Evolutionary conservation across 2,113 vertebrate genomes (phyloP).

Genomic region (Cyprinodon tularosa): DNA sequence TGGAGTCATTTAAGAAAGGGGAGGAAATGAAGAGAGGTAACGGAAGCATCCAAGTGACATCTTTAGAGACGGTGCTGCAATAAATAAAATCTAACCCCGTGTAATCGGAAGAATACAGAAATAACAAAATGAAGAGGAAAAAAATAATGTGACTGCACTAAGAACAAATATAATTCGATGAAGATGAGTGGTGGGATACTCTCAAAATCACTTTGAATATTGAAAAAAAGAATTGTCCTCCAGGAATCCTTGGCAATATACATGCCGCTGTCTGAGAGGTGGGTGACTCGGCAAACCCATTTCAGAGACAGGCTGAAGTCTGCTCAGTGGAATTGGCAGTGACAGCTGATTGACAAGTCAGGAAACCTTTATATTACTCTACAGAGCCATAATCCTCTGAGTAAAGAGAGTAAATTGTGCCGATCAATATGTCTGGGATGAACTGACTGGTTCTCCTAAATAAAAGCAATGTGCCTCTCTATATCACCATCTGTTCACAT

Average conservation of each 20-base stretch:
- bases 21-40: constrained; percentile 37
- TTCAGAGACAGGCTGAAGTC: constrained; percentile 65
- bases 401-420: constrained; percentile 77
- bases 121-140: constrained; percentile 20
- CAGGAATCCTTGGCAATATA: constrained; percentile 52
- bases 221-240: constrained; percentile 30
- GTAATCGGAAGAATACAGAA: background rate
- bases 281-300: constrained; percentile 47
- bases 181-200: constrained; percentile 18
- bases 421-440: constrained; percentile 74
- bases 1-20: constrained; percentile 59
- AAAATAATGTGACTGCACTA: constrained; percentile 7
- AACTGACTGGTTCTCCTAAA: constrained; percentile 65
- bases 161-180: constrained; percentile 22
- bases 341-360: constrained; percentile 78
- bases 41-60: constrained; percentile 31
- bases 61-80: constrained; percentile 28
- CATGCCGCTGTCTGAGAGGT: constrained; percentile 47
- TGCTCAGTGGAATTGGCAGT: constrained; percentile 69
- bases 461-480: constrained; percentile 45
- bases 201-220: constrained; percentile 40
- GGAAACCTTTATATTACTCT: constrained; percentile 81
- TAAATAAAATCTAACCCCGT: background rate
- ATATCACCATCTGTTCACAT: constrained; percentile 65
- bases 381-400: constrained; percentile 74